Evolutionary conservation across 2,797 vertebrate species (phyloP).

Genomic region (Pseudochirops cupreus): DNA sequence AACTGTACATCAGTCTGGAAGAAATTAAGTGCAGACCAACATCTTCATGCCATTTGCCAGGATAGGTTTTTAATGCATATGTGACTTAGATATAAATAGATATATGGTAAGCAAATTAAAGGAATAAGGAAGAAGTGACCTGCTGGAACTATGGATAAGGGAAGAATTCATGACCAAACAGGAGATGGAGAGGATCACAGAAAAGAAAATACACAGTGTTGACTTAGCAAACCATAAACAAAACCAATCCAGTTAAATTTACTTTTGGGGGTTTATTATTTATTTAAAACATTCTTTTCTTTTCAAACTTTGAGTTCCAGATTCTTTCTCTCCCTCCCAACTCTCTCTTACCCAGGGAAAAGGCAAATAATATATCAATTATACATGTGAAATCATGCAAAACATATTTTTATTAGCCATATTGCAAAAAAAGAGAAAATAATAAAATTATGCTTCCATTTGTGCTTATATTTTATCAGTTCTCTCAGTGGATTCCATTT

Average conservation of each 20-base stretch:
- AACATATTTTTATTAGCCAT: too few species aligned
- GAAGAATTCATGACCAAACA: background rate
- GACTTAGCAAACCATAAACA: background rate
- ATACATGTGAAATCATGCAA: too few species aligned
- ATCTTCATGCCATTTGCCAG: background rate
- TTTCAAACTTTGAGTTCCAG: background rate
- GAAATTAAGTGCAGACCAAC: background rate
- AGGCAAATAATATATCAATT: background rate
- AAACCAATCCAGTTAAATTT: background rate
- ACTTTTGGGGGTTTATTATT: background rate
- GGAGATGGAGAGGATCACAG: background rate
- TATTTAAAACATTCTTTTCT: background rate
- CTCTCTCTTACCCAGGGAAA: background rate
- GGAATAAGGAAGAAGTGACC: background rate
- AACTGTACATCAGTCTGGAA: background rate
- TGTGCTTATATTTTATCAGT: too few species aligned
- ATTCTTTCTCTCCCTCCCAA: background rate
- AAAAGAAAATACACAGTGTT: background rate
- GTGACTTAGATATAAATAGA: background rate
- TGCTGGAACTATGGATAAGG: background rate
- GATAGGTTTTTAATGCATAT: background rate
- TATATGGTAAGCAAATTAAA: background rate
- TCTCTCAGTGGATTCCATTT: too few species aligned
- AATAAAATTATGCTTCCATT: too few species aligned
- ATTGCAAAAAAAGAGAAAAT: too few species aligned